These are phyloP conservation scores for Progne subis DNA, from an alignment of 2,113 vertebrate genomes.

Conservation along the genomic window DNA sequence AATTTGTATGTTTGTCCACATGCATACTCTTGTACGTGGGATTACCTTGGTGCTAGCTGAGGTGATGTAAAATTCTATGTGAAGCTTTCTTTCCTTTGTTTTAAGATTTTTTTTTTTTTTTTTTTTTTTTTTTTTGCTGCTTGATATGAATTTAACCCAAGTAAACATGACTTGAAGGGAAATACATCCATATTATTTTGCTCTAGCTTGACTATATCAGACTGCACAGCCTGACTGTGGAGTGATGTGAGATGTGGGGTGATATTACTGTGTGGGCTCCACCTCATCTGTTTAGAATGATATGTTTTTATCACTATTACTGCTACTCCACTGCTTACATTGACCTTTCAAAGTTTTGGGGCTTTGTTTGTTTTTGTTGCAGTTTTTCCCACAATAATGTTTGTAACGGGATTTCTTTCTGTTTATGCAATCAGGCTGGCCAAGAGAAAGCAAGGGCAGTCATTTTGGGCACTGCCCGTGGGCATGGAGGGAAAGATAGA, in stretches of 20 bases:
- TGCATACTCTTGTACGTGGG: accelerated
- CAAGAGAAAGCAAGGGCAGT: background rate
- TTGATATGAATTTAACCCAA: background rate
- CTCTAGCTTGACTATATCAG: background rate
- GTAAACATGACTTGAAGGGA: background rate
- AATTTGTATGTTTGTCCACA: background rate
- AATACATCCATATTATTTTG: background rate
- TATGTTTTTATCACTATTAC: background rate
- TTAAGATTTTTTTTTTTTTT: background rate
- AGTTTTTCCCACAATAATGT: background rate
- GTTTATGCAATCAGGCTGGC: background rate
- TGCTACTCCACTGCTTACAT: background rate
- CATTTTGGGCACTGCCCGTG: background rate
- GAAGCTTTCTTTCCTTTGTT: background rate
- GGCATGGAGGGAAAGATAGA: background rate
- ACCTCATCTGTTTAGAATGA: background rate
- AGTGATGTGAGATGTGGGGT: background rate
- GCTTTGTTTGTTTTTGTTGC: background rate
- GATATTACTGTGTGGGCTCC: background rate
- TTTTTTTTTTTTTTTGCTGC: background rate
- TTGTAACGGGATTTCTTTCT: background rate
- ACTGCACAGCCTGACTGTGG: background rate
- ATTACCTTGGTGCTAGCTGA: background rate
- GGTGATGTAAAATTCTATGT: background rate
- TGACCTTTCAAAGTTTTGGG: background rate